phyloP scores from a whole-genome alignment of 2,113 vertebrate genomes.

The Neogale vison region DNA sequence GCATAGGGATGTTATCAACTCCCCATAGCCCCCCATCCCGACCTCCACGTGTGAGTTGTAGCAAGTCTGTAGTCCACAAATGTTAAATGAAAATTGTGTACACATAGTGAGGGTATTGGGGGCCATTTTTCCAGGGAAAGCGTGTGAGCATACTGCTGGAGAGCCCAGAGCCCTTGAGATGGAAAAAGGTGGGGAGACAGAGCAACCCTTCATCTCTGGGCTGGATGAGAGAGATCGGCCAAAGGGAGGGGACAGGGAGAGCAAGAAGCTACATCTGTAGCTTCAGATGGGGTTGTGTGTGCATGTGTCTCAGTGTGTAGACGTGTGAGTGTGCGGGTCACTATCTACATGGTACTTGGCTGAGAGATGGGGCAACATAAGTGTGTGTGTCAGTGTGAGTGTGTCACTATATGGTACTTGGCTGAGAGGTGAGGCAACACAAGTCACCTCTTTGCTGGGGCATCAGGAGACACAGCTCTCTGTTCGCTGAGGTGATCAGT shows the following conservation, averaged over 20 bases:
- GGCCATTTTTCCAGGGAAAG: not conserved
- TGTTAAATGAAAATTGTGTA: not conserved
- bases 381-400: not conserved
- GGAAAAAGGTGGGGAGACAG: not conserved
- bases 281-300: not conserved
- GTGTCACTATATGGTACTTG: not conserved
- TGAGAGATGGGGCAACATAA: too few relatives aligned
- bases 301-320: not conserved
- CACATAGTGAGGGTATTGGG: not conserved
- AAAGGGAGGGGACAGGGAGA: not conserved
- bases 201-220: not conserved
- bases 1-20: too few relatives aligned
- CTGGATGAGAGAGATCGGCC: not conserved
- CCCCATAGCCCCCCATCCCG: fast-evolving
- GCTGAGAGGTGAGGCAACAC: not conserved
- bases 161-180: not conserved
- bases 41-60: not conserved
- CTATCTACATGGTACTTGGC: not conserved
- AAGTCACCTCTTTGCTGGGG: not conserved
- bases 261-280: not conserved
- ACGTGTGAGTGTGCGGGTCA: not conserved
- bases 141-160: not conserved
- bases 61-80: not conserved
- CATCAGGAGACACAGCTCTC: not conserved
- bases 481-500: not conserved